Evolutionary conservation across 2,888 invertebrate genomes (phyloP).

Genomic region (Ferdinandea cuprea): DNA sequence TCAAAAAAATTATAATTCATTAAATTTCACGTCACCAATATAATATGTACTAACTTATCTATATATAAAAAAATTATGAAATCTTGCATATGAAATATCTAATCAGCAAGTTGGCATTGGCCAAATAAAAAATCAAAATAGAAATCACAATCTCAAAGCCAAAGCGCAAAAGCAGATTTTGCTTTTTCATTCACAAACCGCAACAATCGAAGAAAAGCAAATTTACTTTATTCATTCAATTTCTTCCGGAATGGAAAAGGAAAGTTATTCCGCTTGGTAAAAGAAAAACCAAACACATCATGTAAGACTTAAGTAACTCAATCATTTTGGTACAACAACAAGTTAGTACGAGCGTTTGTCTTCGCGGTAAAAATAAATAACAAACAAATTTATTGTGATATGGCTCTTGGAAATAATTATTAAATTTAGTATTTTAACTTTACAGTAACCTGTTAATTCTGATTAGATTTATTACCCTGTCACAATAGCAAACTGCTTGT

Average conservation of each 20-base stretch:
- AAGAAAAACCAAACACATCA: slow-evolving; percentile 30
- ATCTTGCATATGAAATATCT: too few species aligned
- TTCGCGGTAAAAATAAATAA: neutral
- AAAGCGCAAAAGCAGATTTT: slow-evolving; percentile 17
- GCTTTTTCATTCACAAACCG: slow-evolving; percentile 27
- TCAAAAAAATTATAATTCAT: slow-evolving; percentile 32
- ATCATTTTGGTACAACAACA: slow-evolving; percentile 9
- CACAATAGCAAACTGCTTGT: too few species aligned
- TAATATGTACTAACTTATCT: too few species aligned
- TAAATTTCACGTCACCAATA: neutral
- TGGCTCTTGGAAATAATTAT: neutral
- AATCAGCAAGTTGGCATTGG: neutral
- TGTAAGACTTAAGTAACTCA: slow-evolving; percentile 33
- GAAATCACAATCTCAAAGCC: neutral
- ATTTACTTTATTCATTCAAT: slow-evolving; percentile 15
- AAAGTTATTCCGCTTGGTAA: slow-evolving; percentile 52
- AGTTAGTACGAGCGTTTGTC: neutral
- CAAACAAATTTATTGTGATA: neutral
- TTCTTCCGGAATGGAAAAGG: slow-evolving; percentile 56
- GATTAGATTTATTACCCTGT: neutral
- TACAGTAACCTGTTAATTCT: neutral
- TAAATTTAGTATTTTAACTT: neutral
- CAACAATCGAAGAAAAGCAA: slow-evolving; percentile 13
- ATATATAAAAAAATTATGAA: too few species aligned
- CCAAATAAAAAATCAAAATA: neutral